Percentiles rank a stretch among this genome's conserved stretches.
phyloP scores from a whole-genome alignment of 2,113 vertebrate species.

The Gila orcuttii region DNA sequence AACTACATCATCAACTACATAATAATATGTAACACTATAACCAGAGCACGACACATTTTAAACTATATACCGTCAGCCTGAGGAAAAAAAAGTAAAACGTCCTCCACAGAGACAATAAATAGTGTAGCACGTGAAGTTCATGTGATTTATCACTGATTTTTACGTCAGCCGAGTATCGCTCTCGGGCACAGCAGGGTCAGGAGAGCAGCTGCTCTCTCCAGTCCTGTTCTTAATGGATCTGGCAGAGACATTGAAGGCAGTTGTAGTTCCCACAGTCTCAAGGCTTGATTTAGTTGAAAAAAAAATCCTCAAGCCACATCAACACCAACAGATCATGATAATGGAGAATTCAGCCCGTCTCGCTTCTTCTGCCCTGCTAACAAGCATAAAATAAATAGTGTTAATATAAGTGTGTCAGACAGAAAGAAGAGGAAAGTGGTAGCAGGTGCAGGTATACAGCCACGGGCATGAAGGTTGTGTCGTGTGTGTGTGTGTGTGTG shows the following conservation, averaged over 20 bases:
- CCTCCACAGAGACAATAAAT: background rate
- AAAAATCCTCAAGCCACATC: constrained; percentile 14
- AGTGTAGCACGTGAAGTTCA: background rate
- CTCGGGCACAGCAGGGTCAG: background rate
- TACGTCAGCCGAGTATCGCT: background rate
- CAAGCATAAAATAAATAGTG: constrained; percentile 17
- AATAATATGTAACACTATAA: background rate
- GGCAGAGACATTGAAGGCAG: constrained; percentile 6
- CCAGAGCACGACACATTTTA: background rate
- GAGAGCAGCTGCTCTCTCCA: constrained; percentile 22
- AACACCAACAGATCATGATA: background rate
- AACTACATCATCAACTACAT: background rate
- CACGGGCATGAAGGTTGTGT: background rate
- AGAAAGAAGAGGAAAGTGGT: constrained; percentile 4
- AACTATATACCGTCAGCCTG: background rate
- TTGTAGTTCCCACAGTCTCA: background rate
- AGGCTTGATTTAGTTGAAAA: constrained; percentile 12
- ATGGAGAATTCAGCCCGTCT: background rate
- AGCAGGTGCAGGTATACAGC: constrained; percentile 61
- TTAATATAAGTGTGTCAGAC: background rate
- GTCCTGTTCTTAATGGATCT: background rate
- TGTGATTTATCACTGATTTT: constrained; percentile 8
- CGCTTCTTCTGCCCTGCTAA: background rate
- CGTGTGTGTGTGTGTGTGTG: constrained; percentile 29
- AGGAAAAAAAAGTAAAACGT: background rate